These are phyloP conservation scores for Strix uralensis DNA, from an alignment of 2,113 vertebrate species.

Conservation along the genomic window DNA sequence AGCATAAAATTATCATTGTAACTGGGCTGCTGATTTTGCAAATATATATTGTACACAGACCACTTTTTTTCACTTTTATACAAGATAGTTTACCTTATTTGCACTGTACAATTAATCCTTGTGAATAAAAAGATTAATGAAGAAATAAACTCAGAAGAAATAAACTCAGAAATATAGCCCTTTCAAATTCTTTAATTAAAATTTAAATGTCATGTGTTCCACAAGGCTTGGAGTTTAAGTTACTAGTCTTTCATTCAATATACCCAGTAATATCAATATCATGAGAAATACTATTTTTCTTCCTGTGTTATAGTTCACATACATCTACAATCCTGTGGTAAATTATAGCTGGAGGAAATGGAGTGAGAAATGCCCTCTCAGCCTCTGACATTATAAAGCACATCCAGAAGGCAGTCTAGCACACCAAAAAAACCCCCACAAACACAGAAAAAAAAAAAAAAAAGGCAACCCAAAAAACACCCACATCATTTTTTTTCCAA, in stretches of 20 bases:
- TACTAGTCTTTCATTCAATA: not conserved
- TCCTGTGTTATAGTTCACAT: not conserved
- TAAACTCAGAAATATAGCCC: not conserved
- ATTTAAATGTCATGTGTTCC: not conserved
- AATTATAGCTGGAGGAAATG: slow-evolving; percentile 20
- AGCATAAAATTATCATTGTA: not conserved
- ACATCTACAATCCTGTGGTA: not conserved
- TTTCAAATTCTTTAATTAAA: not conserved
- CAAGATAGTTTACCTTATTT: not conserved
- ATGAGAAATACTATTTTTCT: not conserved
- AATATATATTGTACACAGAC: not conserved
- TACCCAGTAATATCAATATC: not conserved
- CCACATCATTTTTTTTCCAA: not conserved
- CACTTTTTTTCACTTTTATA: not conserved
- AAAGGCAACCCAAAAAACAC: not conserved
- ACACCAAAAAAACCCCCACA: not conserved
- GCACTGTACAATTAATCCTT: not conserved
- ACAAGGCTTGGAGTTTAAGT: not conserved
- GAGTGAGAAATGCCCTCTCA: slow-evolving; percentile 27
- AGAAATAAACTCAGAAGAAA: not conserved
- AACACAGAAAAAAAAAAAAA: not conserved
- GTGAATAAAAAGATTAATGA: not conserved
- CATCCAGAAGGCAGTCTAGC: not conserved
- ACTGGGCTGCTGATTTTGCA: not conserved
- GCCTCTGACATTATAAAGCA: slow-evolving; percentile 6